A percentile compares a stretch with the other conserved stretches of the same genome.
phyloP scores from a whole-genome alignment of 2,113 vertebrate genomes.

The Chaetorhynchus papuensis region DNA sequence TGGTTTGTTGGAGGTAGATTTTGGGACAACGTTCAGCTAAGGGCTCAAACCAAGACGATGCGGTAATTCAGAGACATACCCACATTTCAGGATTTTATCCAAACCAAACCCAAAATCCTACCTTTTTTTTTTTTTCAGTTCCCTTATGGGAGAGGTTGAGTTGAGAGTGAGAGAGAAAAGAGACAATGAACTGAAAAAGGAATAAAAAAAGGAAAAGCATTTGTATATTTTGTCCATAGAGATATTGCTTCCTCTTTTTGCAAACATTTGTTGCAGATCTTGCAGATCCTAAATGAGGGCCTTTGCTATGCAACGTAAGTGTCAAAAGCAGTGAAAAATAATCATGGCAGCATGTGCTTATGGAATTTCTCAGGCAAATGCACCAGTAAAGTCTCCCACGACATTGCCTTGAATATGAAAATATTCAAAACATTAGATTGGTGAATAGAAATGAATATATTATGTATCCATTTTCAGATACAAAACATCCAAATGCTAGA shows the following conservation, averaged over 20 bases:
- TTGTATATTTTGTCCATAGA: background rate
- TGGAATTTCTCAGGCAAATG: background rate
- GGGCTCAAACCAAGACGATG: conserved; percentile 18
- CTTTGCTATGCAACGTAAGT: background rate
- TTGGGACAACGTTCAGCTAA: conserved; percentile 39
- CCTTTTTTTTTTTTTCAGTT: background rate
- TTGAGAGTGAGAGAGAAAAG: background rate
- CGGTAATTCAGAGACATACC: conserved; percentile 37
- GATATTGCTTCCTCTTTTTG: background rate
- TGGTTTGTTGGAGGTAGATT: background rate
- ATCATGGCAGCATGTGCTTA: background rate
- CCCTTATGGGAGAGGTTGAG: background rate
- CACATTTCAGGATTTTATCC: conserved; percentile 39
- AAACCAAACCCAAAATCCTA: conserved; percentile 36
- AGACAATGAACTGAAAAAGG: background rate
- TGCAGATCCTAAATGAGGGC: background rate
- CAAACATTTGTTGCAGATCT: background rate
- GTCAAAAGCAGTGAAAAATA: background rate
- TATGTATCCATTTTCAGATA: background rate
- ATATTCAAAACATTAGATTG: background rate
- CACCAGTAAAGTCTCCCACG: background rate
- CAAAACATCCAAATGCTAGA: background rate
- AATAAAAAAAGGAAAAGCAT: background rate
- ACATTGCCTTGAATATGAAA: background rate
- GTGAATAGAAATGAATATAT: background rate